phyloP scores from a whole-genome alignment of 2,888 invertebrate genomes.

The Loripinus fragilis region DNA sequence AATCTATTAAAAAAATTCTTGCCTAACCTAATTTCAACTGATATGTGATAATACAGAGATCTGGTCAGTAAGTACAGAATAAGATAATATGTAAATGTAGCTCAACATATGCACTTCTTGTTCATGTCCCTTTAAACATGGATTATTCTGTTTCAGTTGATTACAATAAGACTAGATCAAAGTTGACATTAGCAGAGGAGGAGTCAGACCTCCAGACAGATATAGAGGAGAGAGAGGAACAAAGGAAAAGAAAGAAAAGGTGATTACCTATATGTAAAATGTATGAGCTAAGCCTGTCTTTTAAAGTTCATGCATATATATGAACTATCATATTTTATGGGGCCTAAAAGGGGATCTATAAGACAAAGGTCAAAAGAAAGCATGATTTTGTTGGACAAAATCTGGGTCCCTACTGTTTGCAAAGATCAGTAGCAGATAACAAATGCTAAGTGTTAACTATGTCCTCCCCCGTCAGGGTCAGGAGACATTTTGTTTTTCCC shows the following conservation, averaged over 20 bases:
- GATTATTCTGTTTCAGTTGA: neutral
- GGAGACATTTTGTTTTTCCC: too few relatives aligned
- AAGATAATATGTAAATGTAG: neutral
- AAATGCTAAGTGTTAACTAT: too few relatives aligned
- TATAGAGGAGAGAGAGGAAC: neutral
- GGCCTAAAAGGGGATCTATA: neutral
- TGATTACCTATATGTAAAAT: neutral
- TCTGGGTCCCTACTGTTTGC: too few relatives aligned
- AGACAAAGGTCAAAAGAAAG: neutral
- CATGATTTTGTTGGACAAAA: too few relatives aligned
- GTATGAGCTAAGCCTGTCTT: too few relatives aligned
- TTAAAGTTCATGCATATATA: neutral
- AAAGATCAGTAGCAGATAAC: too few relatives aligned
- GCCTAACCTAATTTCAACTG: too few relatives aligned
- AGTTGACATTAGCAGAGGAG: neutral
- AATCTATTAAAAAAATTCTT: too few relatives aligned
- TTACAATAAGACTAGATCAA: neutral
- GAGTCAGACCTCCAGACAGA: constrained; percentile 11
- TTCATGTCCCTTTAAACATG: neutral
- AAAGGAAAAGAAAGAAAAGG: neutral
- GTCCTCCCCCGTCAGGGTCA: too few relatives aligned
- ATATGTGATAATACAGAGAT: too few relatives aligned
- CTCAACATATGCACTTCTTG: too few relatives aligned
- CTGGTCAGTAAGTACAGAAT: neutral
- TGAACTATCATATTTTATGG: neutral